Evolutionary conservation across 2,797 vertebrate genomes (phyloP), one percentile per base, ranked within the genome.

Genomic region (Platyrinchus mystaceus): DNA sequence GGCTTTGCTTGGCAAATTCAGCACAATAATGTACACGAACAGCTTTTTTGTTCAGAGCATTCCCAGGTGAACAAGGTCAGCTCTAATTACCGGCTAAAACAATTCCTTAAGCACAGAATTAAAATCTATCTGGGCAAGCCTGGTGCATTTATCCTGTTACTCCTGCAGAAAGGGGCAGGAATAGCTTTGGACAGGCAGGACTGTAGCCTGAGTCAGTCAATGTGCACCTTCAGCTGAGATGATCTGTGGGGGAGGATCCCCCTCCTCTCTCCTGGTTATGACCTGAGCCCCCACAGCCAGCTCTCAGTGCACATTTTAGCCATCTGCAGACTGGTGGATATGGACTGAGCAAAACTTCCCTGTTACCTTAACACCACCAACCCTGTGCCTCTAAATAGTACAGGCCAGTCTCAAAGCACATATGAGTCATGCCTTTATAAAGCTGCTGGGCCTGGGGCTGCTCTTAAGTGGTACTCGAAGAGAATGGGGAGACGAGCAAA

Each of bases 211-310:
- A n/a, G 17, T 4, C 9, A 6, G 5, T 0, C 3, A 74, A 5
- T 1, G 12, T 12, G 46, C 23, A 44, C 10, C 66, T 56, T 14
- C 47, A 81, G 32, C 28, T 53, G 52, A 37, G 47, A 14, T 11
- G 26, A 24, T n/a, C 14, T 55, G 11, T 9, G 14, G 7, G 24
- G 46, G 27, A 75, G 27, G 36, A 89, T 47, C 6, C 7, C 14
- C 22, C 12, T 0, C 5, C 47, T 30, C 63, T 68, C 34, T 58
- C 10, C 46, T 83, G 60, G 9, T 14, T 8, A 1, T 15, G 14
- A 47, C 2, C 28, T 1, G 2, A 41, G 59, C 6, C 67, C 26
- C 3, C 4, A 24, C 0, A 2, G 44, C 2, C 66, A 60, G 37
- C 21, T 60, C 32, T 44, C 4, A 71, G 13, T 4, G n/a, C 21